Base-by-base conservation (phyloP, 2,797 vertebrate genomes). In the Karalla daura region DNA sequence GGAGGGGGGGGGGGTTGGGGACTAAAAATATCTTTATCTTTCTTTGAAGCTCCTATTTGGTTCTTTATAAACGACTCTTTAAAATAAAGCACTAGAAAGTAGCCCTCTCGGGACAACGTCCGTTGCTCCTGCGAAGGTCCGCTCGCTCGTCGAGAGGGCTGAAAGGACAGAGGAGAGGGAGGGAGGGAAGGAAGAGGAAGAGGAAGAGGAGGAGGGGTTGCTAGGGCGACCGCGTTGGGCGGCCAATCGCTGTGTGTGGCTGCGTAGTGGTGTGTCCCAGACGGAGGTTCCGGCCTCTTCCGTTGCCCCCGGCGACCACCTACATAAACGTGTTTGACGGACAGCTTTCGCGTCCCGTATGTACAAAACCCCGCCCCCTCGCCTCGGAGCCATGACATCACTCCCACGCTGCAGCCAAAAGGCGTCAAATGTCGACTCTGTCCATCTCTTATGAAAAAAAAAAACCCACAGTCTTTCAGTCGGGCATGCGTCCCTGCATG, bases 231-330 rank as follows among this genome's bases (percentile, higher is more conserved):
- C 51, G 25, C 55, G 59, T 81, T 50, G 61, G 58, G 74, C 37
- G 35, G 75, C 73, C 51, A 44, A 40, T 78, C 70, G 20, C 58
- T 17, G 72, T 70, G 76, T 81, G 78, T 80, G 68, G 73, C 79
- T 84, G 74, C 59, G 61, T 90, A 91, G 91, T 92, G 92, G 90
- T 93, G 89, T 46, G 65, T 88, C 90, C 90, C 87, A 74, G 78
- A 76, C 50, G 45, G 51, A 81, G 51, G n/a, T n/a, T n/a, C n/a
- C 62, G 51, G 74, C 56, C 35, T 70, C 63, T 74, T 23, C 40
- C 47, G 52, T 39, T 43, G 68, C 76, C 61, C 73, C 77, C 40
- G 71, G 50, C 45, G 66, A n/a, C 80, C 56, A 55, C 54, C 4
- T 52, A 62, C 51, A 5, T 79, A 78, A 78, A 37, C 60, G 46